phyloP scores from a whole-genome alignment of 2,888 invertebrate species.

The Scaeva pyrastri region DNA sequence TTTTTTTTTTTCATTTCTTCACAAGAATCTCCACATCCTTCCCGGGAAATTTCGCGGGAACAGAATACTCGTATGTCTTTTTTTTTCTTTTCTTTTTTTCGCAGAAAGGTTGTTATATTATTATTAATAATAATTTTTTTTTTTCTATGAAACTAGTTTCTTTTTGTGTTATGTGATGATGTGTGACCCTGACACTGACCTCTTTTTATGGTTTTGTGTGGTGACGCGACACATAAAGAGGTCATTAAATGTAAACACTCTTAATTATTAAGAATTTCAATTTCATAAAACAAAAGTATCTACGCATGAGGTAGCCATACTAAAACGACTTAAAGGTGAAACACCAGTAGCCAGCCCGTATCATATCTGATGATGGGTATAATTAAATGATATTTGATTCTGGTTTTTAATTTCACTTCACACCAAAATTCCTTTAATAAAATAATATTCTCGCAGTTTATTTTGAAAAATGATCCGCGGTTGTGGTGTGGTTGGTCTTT shows the following conservation, averaged over 20 bases:
- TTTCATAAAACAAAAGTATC: slow-evolving; percentile 46
- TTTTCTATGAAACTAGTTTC: slow-evolving; percentile 30
- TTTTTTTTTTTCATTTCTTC: neutral
- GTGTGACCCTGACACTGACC: slow-evolving; percentile 61
- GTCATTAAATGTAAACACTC: slow-evolving; percentile 61
- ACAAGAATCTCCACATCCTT: slow-evolving; percentile 15
- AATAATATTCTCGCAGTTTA: slow-evolving; percentile 37
- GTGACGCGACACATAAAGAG: slow-evolving; percentile 44
- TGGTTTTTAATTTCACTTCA: slow-evolving; percentile 37
- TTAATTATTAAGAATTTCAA: slow-evolving; percentile 25
- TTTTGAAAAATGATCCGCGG: slow-evolving; percentile 55
- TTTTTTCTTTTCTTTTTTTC: neutral
- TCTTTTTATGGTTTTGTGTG: neutral
- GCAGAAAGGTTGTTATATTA: neutral
- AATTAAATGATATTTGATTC: slow-evolving; percentile 68
- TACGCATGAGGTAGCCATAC: slow-evolving; percentile 14
- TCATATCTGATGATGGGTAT: neutral
- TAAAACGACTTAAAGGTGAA: neutral
- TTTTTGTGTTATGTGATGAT: slow-evolving; percentile 23
- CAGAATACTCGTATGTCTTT: slow-evolving; percentile 6
- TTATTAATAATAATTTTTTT: slow-evolving; percentile 14
- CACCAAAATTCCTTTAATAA: slow-evolving; percentile 41
- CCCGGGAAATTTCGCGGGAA: neutral
- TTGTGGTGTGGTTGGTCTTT: neutral
- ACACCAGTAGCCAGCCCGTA: slow-evolving; percentile 45